Conservation (phyloP, 2,113 vertebrate species). For the Scomber colias region DNA sequence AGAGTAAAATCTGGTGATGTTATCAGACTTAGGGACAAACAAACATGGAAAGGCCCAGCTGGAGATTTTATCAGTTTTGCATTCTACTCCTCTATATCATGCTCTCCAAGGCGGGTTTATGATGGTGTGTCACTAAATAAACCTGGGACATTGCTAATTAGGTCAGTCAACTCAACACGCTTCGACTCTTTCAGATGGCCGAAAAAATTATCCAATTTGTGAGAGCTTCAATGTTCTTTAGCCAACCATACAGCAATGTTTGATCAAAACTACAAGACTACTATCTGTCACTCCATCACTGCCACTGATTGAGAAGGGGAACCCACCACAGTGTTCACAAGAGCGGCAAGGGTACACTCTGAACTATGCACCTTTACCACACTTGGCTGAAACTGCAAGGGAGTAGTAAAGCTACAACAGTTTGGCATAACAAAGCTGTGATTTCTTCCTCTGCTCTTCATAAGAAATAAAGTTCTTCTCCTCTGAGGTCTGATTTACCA, state of each 20-base stretch:
- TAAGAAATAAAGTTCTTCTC: no score
- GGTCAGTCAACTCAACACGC: neutral
- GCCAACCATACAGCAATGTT: neutral
- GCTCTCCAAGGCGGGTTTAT: no score
- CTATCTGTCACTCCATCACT: neutral
- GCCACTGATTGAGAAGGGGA: neutral
- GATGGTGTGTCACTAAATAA: neutral
- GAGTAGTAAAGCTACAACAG: no score
- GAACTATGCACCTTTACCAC: neutral
- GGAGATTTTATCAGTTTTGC: no score
- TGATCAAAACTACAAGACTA: neutral
- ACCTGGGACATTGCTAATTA: neutral
- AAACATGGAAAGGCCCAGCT: neutral
- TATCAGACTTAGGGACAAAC: neutral
- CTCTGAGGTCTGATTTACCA: no score
- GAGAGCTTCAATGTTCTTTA: neutral
- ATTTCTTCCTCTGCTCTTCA: no score
- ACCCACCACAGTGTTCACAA: neutral
- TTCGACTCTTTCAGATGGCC: neutral
- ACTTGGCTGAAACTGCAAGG: no score
- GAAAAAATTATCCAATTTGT: neutral
- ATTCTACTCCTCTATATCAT: no score
- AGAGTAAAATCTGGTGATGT: neutral
- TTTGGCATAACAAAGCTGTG: no score
- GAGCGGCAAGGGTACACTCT: neutral